Evolutionary conservation across 2,888 invertebrate species (phyloP).

Genomic region (Polymixis flavicincta): DNA sequence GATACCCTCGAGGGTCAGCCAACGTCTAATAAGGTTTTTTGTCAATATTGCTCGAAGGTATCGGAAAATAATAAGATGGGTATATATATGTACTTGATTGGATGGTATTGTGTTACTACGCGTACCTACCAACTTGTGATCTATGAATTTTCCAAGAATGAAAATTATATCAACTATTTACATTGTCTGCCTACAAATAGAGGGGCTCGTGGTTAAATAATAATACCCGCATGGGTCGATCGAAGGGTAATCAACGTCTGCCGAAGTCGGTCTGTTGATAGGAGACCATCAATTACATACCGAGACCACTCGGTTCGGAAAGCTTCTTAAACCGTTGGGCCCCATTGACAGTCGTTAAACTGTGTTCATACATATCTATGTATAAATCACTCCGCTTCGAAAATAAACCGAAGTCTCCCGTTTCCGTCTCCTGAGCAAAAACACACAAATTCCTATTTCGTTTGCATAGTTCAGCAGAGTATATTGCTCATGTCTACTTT

Average conservation of each 20-base stretch:
- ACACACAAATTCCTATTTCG: not conserved
- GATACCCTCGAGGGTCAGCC: conserved; percentile 33
- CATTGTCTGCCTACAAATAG: not conserved
- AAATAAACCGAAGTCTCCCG: not conserved
- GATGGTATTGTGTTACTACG: not conserved
- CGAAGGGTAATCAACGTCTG: no score
- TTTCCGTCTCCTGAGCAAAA: not conserved
- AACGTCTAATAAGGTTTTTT: conserved; percentile 47
- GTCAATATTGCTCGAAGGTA: conserved; percentile 53
- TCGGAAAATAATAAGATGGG: conserved; percentile 34
- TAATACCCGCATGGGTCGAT: no score
- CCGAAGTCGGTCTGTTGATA: no score
- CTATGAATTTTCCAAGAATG: not conserved
- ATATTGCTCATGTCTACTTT: not conserved
- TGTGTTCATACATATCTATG: no score
- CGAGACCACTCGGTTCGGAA: no score
- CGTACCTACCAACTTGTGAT: not conserved
- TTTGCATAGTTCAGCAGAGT: not conserved
- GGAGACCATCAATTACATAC: no score
- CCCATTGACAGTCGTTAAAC: no score
- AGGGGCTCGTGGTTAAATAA: no score
- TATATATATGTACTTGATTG: not conserved
- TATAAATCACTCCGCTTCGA: not conserved
- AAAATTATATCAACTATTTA: not conserved
- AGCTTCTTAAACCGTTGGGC: no score